phyloP scores from a whole-genome alignment of 1,140 invertebrate species.

The Caenorhabditis briggsae region DNA sequence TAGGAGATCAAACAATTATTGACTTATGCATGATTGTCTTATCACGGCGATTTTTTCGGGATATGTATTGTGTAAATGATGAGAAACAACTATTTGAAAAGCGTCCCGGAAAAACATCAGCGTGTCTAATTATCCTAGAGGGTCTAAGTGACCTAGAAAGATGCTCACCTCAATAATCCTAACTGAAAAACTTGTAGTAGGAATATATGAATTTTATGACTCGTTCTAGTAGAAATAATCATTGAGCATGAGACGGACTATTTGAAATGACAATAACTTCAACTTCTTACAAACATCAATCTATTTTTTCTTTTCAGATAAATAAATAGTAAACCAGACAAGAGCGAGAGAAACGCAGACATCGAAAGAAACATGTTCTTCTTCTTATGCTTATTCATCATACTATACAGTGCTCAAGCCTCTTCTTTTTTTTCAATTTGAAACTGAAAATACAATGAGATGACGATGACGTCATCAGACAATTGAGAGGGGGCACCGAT shows the following conservation, averaged over 20 bases:
- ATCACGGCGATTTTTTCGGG: too few species aligned
- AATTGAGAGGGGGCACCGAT: not conserved
- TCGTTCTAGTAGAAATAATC: conserved; percentile 53
- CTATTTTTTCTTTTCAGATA: conserved; percentile 40
- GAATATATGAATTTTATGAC: conserved; percentile 33
- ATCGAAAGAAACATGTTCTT: conserved; percentile 34
- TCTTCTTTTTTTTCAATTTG: conserved; percentile 31
- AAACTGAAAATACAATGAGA: conserved; percentile 16
- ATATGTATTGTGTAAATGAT: too few species aligned
- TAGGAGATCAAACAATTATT: too few species aligned
- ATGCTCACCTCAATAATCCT: not conserved
- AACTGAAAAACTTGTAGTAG: conserved; percentile 38
- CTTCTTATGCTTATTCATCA: conserved; percentile 23
- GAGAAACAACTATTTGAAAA: too few species aligned
- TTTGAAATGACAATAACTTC: not conserved
- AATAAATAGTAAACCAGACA: conserved; percentile 46
- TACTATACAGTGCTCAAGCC: conserved; percentile 39
- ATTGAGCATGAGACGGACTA: not conserved
- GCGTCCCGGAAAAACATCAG: too few species aligned
- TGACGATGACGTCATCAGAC: conserved; percentile 20
- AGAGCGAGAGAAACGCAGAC: conserved; percentile 17
- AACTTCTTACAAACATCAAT: too few species aligned
- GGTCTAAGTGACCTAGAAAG: too few species aligned
- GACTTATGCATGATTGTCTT: too few species aligned
- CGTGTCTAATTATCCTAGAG: too few species aligned